Evolutionary conservation across 2,888 invertebrate genomes (phyloP), one percentile per base, ranked within the genome.

Genomic region (Meta bourneti): DNA sequence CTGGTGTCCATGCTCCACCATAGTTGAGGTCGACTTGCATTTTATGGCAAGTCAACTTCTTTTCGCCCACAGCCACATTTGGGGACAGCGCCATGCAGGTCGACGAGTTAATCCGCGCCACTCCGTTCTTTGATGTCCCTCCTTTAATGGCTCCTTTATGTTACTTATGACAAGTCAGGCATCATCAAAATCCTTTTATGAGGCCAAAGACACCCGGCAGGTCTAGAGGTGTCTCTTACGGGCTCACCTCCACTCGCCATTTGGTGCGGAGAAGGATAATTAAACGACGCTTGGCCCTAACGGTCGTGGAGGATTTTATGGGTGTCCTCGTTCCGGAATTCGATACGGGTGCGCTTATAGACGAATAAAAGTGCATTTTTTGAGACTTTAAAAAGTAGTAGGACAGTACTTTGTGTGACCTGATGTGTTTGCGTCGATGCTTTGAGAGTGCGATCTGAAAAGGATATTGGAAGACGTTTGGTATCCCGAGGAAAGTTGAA

Each of bases 181-280:
- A 78, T 90, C 90, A 77, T 85, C 86, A 81, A 70, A 77, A 77
- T 71, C 54, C 75, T 82, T 91, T 91, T 91, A 91, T 91, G 91
- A 82, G 91, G 91, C 86, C 91, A 91, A 91, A 91, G 91, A 91
- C 91, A 87, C 91, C 34, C 82, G 34, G 70, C 74, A 79, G 80
- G 80, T 34, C 34, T 4, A 54, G 48, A 71, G 80, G 79, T 81
- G 71, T 81, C 87, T 72, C 72, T 13, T 54, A 49, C 49, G 51
- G 20, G 19, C 74, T 34, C 74, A 19, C n/a, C 74, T 19, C 19
- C 74, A 11, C n/a, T 69, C 70, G 16, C 70, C 70, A 69, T 69
- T n/a, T 7, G 16, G 70, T 16, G n/a, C 70, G 5, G 34, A 4
- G 34, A 34, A 34, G 34, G n/a, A n/a, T n/a, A n/a, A 61, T 61